Conservation (phyloP, 2,888 invertebrate species). For the Atrina japonica region DNA sequence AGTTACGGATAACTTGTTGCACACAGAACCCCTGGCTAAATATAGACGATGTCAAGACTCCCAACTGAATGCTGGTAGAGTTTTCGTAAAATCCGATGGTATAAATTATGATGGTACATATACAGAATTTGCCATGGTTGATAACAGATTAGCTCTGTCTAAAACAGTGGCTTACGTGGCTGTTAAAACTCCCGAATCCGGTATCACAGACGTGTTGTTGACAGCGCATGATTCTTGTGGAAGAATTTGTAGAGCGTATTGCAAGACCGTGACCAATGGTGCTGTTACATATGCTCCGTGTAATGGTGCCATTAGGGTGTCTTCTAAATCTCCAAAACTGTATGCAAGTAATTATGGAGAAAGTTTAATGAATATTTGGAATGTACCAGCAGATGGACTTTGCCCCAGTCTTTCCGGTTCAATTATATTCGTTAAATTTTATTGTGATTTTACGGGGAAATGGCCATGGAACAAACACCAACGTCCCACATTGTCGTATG, state of each 20-base stretch:
- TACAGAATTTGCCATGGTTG: constrained; percentile 68
- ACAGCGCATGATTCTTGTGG: constrained; percentile 69
- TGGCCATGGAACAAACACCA: constrained; percentile 49
- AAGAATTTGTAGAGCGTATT: constrained; percentile 66
- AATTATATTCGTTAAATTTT: constrained; percentile 64
- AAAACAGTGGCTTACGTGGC: constrained; percentile 66
- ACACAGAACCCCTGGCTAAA: constrained; percentile 49
- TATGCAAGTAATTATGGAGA: constrained; percentile 64
- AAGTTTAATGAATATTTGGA: constrained; percentile 63
- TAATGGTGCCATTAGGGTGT: constrained; percentile 62
- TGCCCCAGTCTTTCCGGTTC: constrained; percentile 59
- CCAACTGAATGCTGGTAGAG: constrained; percentile 9
- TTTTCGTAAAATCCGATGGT: constrained; percentile 58
- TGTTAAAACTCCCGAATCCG: constrained; percentile 51
- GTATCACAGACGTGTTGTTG: constrained; percentile 55
- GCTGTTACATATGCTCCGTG: constrained; percentile 48
- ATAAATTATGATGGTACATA: constrained; percentile 68
- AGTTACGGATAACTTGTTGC: constrained; percentile 49
- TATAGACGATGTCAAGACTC: constrained; percentile 44
- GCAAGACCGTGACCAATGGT: constrained; percentile 55
- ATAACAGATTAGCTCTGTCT: constrained; percentile 64
- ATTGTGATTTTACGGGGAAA: constrained; percentile 66
- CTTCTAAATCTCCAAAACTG: constrained; percentile 54
- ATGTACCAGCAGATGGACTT: constrained; percentile 56
- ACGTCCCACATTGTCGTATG: too few species aligned